A percentile compares a stretch with the other conserved stretches of the same genome.
These are phyloP conservation scores for Diabrotica balteata DNA, from an alignment of 2,888 invertebrate genomes.

Conservation along the genomic window DNA sequence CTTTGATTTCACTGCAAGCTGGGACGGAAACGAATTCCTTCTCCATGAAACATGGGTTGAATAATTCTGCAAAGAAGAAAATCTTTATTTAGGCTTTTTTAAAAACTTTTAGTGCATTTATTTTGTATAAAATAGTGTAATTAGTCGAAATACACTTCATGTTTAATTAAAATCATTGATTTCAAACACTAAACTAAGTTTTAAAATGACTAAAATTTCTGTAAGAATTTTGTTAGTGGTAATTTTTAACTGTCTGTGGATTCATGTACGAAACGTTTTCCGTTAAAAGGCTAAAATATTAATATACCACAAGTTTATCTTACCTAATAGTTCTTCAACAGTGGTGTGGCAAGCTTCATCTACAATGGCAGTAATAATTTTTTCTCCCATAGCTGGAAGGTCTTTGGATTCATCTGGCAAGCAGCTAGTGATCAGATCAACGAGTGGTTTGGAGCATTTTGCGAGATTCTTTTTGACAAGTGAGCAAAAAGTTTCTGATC, in stretches of 20 bases:
- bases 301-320: slow-evolving; percentile 1
- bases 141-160: too few relatives aligned
- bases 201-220: too few relatives aligned
- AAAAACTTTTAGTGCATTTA: too few relatives aligned
- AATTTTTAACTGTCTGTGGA: too few relatives aligned
- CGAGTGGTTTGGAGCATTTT: slow-evolving; percentile 33
- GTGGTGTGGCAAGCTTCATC: slow-evolving; percentile 36
- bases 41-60: slow-evolving; percentile 35
- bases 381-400: slow-evolving; percentile 25
- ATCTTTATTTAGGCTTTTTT: background rate
- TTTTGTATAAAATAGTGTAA: too few relatives aligned
- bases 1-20: slow-evolving; percentile 26
- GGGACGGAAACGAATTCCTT: slow-evolving; percentile 19
- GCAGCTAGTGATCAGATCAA: slow-evolving; percentile 28
- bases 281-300: too few relatives aligned
- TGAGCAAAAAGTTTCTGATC: slow-evolving; percentile 36
- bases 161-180: too few relatives aligned
- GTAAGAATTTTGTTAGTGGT: background rate
- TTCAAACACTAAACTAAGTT: too few relatives aligned
- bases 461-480: slow-evolving; percentile 31
- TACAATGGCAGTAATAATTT: slow-evolving; percentile 28
- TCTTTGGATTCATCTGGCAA: slow-evolving; percentile 34
- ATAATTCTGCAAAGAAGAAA: slow-evolving; percentile 32
- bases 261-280: too few relatives aligned
- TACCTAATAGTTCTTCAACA: slow-evolving; percentile 37